Conservation (phyloP, 1,140 invertebrate species). For the Drosophila parabipectinata region DNA sequence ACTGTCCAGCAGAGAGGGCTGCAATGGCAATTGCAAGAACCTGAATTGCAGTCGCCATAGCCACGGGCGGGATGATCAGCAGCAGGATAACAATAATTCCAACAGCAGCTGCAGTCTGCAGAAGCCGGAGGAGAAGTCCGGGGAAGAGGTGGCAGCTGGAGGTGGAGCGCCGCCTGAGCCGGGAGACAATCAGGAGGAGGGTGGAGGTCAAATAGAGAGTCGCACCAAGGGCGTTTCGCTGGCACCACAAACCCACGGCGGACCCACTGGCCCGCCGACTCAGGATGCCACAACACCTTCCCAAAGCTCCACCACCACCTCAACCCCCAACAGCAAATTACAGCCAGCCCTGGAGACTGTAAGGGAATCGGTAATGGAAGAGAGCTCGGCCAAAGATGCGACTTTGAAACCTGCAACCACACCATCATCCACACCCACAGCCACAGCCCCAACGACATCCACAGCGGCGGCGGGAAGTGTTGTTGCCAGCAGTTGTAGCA, state of each 20-base stretch:
- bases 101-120: conserved; percentile 60
- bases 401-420: conserved; percentile 1
- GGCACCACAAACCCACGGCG: conserved; percentile 72
- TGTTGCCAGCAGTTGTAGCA: conserved; percentile 77
- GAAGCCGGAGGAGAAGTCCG: conserved; percentile 22
- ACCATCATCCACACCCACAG: conserved; percentile 4
- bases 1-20: conserved; percentile 47
- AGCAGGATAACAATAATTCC: conserved; percentile 69
- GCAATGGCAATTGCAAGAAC: conserved; percentile 74
- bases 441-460: conserved; percentile 5
- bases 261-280: conserved; percentile 74
- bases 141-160: conserved; percentile 1
- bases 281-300: neutral
- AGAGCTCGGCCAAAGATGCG: conserved; percentile 23
- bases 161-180: conserved; percentile 4
- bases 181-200: conserved; percentile 66
- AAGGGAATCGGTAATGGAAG: conserved; percentile 44
- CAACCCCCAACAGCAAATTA: conserved; percentile 23
- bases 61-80: conserved; percentile 37
- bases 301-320: conserved; percentile 1
- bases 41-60: conserved; percentile 66
- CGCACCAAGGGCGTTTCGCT: conserved; percentile 70
- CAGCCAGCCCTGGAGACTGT: conserved; percentile 43
- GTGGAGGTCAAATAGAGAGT: conserved; percentile 57
- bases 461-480: conserved; percentile 55